These are phyloP conservation scores for Glaucidium brasilianum DNA, from an alignment of 2,113 vertebrate genomes.

Conservation along the genomic window DNA sequence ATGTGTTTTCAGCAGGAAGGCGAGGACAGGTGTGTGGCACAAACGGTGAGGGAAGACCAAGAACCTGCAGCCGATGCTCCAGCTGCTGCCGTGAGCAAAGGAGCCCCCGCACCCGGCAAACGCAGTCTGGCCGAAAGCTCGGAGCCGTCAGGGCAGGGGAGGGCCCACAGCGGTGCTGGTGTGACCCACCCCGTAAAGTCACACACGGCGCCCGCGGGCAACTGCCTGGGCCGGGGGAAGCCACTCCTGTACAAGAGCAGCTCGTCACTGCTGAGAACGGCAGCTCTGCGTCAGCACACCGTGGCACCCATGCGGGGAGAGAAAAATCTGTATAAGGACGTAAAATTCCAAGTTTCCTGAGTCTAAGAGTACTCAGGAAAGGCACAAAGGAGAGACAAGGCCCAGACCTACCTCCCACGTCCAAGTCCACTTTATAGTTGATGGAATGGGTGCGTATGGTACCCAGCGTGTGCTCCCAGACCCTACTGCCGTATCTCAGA, in stretches of 20 bases:
- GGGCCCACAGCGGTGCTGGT: rapidly evolving
- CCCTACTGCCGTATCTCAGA: slow-evolving; percentile 77
- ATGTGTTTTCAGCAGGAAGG: not conserved
- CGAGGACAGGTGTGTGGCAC: not conserved
- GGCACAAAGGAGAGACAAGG: not conserved
- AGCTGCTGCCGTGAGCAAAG: not conserved
- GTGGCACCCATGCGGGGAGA: rapidly evolving
- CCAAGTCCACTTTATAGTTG: slow-evolving; percentile 88
- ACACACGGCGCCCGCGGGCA: rapidly evolving
- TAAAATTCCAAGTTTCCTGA: rapidly evolving
- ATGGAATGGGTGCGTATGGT: slow-evolving; percentile 86
- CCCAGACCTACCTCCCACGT: slow-evolving; percentile 77
- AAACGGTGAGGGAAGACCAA: not conserved
- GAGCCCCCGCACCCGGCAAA: not conserved
- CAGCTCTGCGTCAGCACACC: not conserved
- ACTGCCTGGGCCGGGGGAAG: rapidly evolving
- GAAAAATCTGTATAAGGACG: not conserved
- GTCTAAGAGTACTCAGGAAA: rapidly evolving
- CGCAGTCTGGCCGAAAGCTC: not conserved
- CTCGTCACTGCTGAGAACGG: not conserved
- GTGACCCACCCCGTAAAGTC: not conserved
- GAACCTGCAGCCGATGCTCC: not conserved
- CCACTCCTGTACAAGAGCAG: too few relatives aligned
- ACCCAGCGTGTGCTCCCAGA: slow-evolving; percentile 81
- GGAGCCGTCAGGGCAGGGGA: too few relatives aligned